Percentiles rank a stretch among this genome's conserved stretches.
phyloP scores from a whole-genome alignment of 1,140 invertebrate genomes.

The Drosophila ironensis region DNA sequence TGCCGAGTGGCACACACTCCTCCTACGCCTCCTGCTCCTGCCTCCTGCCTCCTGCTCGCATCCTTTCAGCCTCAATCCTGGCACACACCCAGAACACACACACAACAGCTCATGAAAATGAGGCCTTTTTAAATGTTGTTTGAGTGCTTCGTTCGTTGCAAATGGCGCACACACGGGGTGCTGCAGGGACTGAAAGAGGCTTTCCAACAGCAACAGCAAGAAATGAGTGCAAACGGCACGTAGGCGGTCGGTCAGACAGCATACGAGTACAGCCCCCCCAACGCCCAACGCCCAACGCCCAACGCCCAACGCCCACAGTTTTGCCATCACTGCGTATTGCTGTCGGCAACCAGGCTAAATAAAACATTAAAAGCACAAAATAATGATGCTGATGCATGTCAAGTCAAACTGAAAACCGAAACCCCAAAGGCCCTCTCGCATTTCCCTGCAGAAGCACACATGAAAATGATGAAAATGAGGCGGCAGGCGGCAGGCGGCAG shows the following conservation, averaged over 20 bases:
- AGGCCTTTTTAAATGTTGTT: constrained; percentile 78
- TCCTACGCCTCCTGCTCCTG: not conserved
- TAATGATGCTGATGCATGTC: constrained; percentile 78
- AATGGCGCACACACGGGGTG: constrained; percentile 42
- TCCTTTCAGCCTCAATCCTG: not conserved
- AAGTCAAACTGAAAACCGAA: constrained; percentile 74
- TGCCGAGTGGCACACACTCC: constrained; percentile 54
- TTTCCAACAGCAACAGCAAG: constrained; percentile 1
- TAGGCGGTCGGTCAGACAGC: constrained; percentile 38
- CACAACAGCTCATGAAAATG: constrained; percentile 68
- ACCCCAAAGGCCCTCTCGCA: constrained; percentile 52
- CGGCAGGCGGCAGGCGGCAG: too few relatives aligned
- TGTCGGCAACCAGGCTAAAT: constrained; percentile 69
- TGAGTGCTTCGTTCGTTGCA: constrained; percentile 71
- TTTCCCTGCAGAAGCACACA: not conserved
- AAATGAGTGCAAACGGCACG: constrained; percentile 62
- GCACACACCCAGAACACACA: not conserved
- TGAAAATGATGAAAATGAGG: too few relatives aligned
- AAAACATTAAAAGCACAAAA: constrained; percentile 78
- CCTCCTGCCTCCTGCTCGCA: not conserved
- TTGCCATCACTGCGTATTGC: constrained; percentile 53
- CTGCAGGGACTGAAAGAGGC: not conserved
- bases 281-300: not conserved
- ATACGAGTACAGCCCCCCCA: not conserved
- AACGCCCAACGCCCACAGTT: not conserved